Percentiles rank a stretch among this genome's conserved stretches.
These are phyloP conservation scores for Andrena cerasifolii DNA, from an alignment of 1,140 invertebrate species.

Conservation along the genomic window DNA sequence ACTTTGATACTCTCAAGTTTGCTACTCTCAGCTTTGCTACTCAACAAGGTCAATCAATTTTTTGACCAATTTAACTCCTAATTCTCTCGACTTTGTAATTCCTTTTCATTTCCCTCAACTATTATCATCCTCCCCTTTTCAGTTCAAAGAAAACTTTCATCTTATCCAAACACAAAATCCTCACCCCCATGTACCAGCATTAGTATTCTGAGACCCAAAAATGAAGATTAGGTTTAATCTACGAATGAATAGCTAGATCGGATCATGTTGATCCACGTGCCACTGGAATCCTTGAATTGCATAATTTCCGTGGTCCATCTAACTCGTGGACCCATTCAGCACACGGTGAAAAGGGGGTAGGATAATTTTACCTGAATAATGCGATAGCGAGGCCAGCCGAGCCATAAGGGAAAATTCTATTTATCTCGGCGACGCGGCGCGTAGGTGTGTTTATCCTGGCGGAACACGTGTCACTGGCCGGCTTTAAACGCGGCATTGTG, in stretches of 20 bases:
- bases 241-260: not conserved
- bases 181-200: too few species aligned
- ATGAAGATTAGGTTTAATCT: not conserved
- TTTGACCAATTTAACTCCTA: too few species aligned
- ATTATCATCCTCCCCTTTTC: too few species aligned
- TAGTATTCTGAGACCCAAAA: too few species aligned
- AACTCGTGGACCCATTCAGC: not conserved
- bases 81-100: too few species aligned
- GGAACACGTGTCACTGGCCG: constrained; percentile 48
- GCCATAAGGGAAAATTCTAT: constrained; percentile 6
- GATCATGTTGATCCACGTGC: not conserved
- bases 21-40: too few species aligned
- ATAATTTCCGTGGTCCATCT: not conserved
- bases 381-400: not conserved
- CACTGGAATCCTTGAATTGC: not conserved
- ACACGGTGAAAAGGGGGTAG: too few species aligned
- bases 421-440: constrained; percentile 12
- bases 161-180: too few species aligned
- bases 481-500: constrained; percentile 22
- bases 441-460: constrained; percentile 26
- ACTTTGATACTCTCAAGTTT: too few species aligned
- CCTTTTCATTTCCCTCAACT: too few species aligned
- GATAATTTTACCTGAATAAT: not conserved
- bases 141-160: too few species aligned
- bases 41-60: too few species aligned